These are phyloP conservation scores for Sicus ferrugineus DNA, from an alignment of 2,888 invertebrate genomes.

Conservation along the genomic window DNA sequence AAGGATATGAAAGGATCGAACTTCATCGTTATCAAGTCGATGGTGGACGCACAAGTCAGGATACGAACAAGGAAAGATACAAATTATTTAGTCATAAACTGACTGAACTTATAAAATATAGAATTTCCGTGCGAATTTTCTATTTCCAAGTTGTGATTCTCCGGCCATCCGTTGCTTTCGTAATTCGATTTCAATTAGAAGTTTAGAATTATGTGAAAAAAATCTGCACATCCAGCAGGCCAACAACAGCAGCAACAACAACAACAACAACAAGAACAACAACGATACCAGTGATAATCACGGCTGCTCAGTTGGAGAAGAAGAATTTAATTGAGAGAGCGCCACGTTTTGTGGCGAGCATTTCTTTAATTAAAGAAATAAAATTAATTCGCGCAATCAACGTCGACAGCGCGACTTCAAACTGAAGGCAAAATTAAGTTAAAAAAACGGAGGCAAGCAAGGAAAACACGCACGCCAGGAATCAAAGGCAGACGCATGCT, in stretches of 20 bases:
- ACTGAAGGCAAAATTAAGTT: background rate
- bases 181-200: conserved; percentile 25
- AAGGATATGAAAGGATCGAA: too few species aligned
- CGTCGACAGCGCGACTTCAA: conserved; percentile 6
- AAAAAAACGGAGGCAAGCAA: background rate
- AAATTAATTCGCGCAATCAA: conserved; percentile 30
- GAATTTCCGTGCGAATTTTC: too few species aligned
- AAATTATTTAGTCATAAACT: too few species aligned
- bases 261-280: conserved; percentile 2
- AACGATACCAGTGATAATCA: background rate
- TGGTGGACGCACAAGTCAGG: too few species aligned
- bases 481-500: background rate
- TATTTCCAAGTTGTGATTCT: too few species aligned
- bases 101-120: too few species aligned
- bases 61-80: too few species aligned
- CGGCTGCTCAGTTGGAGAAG: background rate
- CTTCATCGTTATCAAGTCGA: too few species aligned
- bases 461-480: background rate
- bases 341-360: background rate
- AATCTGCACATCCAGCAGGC: background rate
- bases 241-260: conserved; percentile 1
- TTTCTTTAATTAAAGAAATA: conserved; percentile 33
- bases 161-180: background rate
- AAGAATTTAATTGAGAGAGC: background rate
- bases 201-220: conserved; percentile 20